Percentiles rank a stretch among this genome's conserved stretches.
These are phyloP conservation scores for Pundamilia nyererei DNA, from an alignment of 2,113 vertebrate genomes.

Conservation along the genomic window DNA sequence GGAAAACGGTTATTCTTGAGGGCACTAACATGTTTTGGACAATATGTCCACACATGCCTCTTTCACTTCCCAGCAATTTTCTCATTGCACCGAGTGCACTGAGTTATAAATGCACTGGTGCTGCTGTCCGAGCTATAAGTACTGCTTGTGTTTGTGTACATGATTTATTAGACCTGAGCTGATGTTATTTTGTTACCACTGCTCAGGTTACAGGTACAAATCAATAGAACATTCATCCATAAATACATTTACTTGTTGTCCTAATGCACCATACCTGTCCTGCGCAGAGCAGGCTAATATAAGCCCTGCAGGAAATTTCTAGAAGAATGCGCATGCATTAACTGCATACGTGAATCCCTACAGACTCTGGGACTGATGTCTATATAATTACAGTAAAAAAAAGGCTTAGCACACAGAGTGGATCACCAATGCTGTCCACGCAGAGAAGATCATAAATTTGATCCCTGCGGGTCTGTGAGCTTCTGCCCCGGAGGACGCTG, in stretches of 20 bases:
- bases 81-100: background rate
- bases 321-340: background rate
- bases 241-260: constrained; percentile 37
- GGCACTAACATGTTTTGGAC: background rate
- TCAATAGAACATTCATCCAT: constrained; percentile 55
- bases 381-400: background rate
- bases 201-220: constrained; percentile 66
- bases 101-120: background rate
- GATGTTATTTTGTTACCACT: constrained; percentile 42
- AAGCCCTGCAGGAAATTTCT: background rate
- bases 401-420: background rate
- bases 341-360: background rate
- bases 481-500: constrained; percentile 10
- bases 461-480: background rate
- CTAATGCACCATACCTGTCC: background rate
- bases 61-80: background rate
- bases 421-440: background rate
- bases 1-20: constrained; percentile 18
- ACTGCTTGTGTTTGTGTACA: constrained; percentile 4
- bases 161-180: constrained; percentile 17
- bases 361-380: background rate
- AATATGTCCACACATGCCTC: background rate
- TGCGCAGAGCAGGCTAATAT: background rate
- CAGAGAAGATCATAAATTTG: constrained; percentile 9
- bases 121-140: background rate